phyloP scores from a whole-genome alignment of 1,140 invertebrate genomes.

The Diploscapter pachys region DNA sequence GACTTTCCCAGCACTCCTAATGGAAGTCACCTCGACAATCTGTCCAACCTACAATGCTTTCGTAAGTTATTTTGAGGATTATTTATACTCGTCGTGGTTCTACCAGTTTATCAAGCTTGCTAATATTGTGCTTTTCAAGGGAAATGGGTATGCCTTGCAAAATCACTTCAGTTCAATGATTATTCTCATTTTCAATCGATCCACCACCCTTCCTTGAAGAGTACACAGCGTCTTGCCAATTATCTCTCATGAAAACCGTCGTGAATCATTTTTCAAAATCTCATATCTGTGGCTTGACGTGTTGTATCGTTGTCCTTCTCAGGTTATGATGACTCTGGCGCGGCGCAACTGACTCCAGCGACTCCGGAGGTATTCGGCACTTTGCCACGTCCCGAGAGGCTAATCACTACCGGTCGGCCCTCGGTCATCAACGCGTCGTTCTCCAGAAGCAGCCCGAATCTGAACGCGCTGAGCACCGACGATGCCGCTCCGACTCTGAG shows the following conservation, averaged over 20 bases:
- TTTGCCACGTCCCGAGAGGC: too few relatives aligned
- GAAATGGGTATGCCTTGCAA: too few relatives aligned
- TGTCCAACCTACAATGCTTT: too few relatives aligned
- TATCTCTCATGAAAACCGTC: background rate
- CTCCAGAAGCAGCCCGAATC: conserved; percentile 9
- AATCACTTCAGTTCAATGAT: too few relatives aligned
- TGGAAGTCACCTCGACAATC: too few relatives aligned
- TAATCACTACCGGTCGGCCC: background rate
- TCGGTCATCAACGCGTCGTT: background rate
- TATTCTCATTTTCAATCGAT: too few relatives aligned
- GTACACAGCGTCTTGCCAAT: background rate
- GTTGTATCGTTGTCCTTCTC: background rate
- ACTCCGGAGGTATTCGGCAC: background rate
- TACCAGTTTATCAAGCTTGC: too few relatives aligned
- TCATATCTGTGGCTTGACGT: conserved; percentile 1
- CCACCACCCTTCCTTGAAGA: too few relatives aligned
- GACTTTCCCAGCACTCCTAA: too few relatives aligned
- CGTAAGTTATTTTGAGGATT: too few relatives aligned
- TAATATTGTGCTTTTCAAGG: too few relatives aligned
- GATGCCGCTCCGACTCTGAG: background rate
- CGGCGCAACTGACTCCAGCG: conserved; percentile 1
- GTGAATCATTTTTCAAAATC: conserved; percentile 6
- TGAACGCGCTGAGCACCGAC: background rate
- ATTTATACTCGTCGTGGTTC: too few relatives aligned
- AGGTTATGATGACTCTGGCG: background rate